Evolutionary conservation across 2,888 invertebrate genomes (phyloP).

Genomic region (Agriopis leucophaearia): DNA sequence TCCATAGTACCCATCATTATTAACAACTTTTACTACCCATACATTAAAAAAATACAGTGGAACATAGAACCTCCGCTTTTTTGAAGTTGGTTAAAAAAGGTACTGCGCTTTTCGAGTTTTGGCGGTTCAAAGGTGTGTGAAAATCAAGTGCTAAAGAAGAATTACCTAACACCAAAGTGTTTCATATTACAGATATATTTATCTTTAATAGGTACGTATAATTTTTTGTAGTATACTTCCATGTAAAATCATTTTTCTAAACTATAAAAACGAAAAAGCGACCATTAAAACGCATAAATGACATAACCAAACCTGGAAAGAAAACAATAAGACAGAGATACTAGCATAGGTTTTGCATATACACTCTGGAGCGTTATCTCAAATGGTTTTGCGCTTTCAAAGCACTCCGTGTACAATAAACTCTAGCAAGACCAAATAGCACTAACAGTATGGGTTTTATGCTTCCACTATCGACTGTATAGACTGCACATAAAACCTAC

Average conservation of each 20-base stretch:
- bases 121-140: no score
- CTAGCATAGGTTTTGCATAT: constrained; percentile 54
- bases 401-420: constrained; percentile 67
- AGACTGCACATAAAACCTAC: neutral
- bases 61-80: no score
- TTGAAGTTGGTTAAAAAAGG: no score
- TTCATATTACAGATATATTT: no score
- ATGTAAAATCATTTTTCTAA: neutral
- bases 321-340: constrained; percentile 31
- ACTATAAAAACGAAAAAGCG: neutral
- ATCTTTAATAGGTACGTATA: no score
- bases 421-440: constrained; percentile 42
- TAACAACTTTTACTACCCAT: no score
- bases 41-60: no score
- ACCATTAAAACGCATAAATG: constrained; percentile 12
- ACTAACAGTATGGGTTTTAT: constrained; percentile 15
- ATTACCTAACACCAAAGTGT: no score
- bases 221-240: no score
- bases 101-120: no score
- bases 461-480: neutral
- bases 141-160: no score
- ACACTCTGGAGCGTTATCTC: constrained; percentile 59
- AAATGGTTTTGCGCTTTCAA: constrained; percentile 62
- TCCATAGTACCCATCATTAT: no score
- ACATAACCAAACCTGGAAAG: constrained; percentile 20